Evolutionary conservation across 2,797 vertebrate genomes (phyloP), one percentile per base, ranked within the genome.

Genomic region (Ispidina picta): DNA sequence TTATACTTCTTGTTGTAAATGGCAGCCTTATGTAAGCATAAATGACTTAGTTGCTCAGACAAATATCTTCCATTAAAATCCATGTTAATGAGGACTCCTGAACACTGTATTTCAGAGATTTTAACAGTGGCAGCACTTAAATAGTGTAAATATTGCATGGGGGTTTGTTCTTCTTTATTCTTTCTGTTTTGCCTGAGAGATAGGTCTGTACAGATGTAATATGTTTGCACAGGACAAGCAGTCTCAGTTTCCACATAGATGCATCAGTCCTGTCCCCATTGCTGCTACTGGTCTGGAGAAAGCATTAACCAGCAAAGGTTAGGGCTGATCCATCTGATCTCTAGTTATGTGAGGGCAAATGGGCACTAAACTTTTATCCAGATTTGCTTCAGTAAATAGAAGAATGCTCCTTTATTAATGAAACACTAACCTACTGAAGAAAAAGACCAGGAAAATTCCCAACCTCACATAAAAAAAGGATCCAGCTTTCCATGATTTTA

Each of bases 1-100:
- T 97, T 96, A 96, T 93, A 94, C 89, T 95, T 84, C 94, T 94
- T 95, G 92, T 90, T 83, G 88, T 93, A 94, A 97, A 96, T 83
- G 95, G 97, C 94, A 96, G 96, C 85, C 92, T 93, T 94, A 83
- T 79, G 64, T 93, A 92, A 95, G 94, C 60, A 58, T 92, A 82
- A 94, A 89, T 0, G 52, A 92, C 58, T 78, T 84, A 79, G 86
- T 62, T 39, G 81, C 39, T 93, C 83, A 94, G 95, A 95, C 95
- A 94, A 83, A 95, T 94, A 92, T 95, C 94, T 95, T 84, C 93
- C 84, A 72, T 94, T 96, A 95, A 96, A 88, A 77, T 85, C 83
- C 48, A 28, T 28, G 56, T 81, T 94, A 92, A 94, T 89, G 94
- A 92, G 90, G 86, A 82, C 41, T 71, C 75, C 91, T 75, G 90